Conservation (phyloP, 2,113 vertebrate genomes). For the Catagonus wagneri region DNA sequence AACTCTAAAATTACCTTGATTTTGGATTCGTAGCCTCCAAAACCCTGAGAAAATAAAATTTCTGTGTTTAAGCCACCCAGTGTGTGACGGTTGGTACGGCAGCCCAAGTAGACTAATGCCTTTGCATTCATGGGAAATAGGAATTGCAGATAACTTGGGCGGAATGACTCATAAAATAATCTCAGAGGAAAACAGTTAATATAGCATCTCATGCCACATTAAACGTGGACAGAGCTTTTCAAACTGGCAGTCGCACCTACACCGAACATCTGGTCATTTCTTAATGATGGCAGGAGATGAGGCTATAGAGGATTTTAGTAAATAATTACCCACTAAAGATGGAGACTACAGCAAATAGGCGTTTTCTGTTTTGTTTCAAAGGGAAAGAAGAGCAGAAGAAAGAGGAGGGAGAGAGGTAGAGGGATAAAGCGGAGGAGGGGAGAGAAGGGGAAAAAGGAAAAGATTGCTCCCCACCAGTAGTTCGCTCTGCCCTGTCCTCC, state of each 20-base stretch:
- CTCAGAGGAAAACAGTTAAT: neutral
- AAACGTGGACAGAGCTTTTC: neutral
- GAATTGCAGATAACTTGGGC: neutral
- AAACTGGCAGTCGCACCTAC: no score
- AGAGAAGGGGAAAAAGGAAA: accelerated
- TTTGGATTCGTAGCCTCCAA: neutral
- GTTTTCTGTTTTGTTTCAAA: neutral
- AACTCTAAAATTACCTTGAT: accelerated
- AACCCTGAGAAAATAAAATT: neutral
- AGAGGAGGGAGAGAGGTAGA: neutral
- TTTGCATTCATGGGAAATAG: neutral
- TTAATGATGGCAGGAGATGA: neutral
- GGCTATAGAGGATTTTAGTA: neutral
- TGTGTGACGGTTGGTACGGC: neutral
- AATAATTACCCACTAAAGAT: neutral
- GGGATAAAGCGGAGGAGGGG: no score
- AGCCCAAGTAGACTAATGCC: neutral
- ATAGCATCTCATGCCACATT: neutral
- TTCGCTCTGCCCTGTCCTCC: neutral
- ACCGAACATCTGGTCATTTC: neutral
- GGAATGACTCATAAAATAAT: neutral
- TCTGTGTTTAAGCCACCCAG: neutral
- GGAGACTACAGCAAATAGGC: neutral
- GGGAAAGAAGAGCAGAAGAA: neutral
- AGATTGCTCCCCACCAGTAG: accelerated